Evolutionary conservation across 2,888 invertebrate genomes (phyloP).

Genomic region (Timema podura): DNA sequence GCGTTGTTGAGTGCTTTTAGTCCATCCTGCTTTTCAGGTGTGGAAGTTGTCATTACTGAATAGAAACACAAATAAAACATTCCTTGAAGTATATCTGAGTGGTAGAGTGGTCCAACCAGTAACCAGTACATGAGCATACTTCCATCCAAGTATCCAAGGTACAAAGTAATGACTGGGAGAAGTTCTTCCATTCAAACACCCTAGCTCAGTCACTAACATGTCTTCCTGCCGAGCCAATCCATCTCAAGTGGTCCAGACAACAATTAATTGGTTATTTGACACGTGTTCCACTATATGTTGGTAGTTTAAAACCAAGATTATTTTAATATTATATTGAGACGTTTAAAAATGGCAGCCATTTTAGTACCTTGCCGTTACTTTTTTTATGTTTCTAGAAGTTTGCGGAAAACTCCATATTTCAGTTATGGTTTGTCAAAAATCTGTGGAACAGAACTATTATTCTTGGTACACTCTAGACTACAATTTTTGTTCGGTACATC

Average conservation of each 20-base stretch:
- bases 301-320: not conserved
- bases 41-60: slow-evolving; percentile 95
- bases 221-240: not conserved
- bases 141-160: no score
- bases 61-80: slow-evolving; percentile 26
- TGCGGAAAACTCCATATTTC: slow-evolving; percentile 1
- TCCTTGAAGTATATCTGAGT: not conserved
- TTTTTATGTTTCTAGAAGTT: slow-evolving; percentile 2
- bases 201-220: no score
- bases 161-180: no score
- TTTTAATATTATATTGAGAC: not conserved
- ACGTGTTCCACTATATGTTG: not conserved
- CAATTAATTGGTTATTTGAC: not conserved
- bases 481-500: not conserved
- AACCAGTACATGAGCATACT: no score
- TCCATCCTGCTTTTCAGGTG: slow-evolving; percentile 93
- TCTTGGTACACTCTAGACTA: not conserved
- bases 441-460: not conserved
- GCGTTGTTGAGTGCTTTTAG: slow-evolving; percentile 85
- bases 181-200: no score
- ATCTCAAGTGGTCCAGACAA: slow-evolving; percentile 1
- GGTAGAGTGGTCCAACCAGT: no score
- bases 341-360: not conserved
- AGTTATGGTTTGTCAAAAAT: not conserved
- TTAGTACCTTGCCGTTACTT: not conserved